Evolutionary conservation across 2,113 vertebrate species (phyloP).

Genomic region (Microtus montanus): DNA sequence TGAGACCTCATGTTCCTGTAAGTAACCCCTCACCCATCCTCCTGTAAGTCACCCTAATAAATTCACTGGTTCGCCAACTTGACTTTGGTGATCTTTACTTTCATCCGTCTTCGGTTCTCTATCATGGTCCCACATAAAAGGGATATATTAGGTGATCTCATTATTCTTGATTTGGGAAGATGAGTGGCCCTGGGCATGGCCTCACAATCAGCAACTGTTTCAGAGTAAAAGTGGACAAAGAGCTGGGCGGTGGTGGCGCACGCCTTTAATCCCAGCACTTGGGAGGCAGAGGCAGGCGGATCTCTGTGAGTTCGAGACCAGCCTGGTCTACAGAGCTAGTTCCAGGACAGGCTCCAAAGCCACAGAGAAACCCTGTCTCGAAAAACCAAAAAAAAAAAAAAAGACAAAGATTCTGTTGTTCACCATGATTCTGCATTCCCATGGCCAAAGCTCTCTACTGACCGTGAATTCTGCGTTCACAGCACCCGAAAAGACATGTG

Average conservation of each 20-base stretch:
- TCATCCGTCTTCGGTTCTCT: not conserved
- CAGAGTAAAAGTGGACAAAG: not conserved
- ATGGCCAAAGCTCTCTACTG: not conserved
- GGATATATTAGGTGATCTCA: not conserved
- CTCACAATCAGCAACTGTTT: slow-evolving; percentile 27
- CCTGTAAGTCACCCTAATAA: not conserved
- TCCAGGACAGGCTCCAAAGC: too few species aligned
- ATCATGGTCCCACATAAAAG: not conserved
- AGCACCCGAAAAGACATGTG: not conserved
- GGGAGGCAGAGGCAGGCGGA: too few species aligned
- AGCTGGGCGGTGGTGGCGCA: too few species aligned
- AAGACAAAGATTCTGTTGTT: not conserved
- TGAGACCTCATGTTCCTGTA: not conserved
- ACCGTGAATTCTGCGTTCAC: not conserved
- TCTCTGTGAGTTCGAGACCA: too few species aligned
- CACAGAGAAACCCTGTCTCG: too few species aligned
- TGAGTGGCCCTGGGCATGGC: not conserved
- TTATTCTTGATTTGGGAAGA: not conserved
- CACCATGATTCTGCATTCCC: not conserved
- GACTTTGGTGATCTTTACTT: not conserved
- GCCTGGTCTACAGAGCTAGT: too few species aligned
- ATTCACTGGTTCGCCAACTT: not conserved
- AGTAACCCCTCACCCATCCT: not conserved
- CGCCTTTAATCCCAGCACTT: too few species aligned
- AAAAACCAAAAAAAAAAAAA: not conserved